Base-by-base conservation (phyloP, 2,113 vertebrate species). In the Tetrao urogallus region DNA sequence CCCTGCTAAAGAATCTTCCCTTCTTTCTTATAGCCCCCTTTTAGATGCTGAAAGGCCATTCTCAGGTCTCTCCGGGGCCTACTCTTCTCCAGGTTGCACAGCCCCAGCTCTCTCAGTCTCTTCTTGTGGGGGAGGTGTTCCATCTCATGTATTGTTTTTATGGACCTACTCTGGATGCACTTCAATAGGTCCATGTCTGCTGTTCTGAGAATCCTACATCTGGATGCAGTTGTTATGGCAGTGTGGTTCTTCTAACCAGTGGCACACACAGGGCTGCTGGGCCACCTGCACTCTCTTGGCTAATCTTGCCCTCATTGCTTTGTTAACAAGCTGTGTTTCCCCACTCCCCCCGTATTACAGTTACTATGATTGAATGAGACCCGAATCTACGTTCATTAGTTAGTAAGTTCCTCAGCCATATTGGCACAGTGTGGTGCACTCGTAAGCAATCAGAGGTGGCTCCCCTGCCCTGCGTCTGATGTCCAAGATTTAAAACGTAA, bases 401-500 rank as follows among this genome's bases (percentile, higher is more conserved):
- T 38, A 38, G 30, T 48, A 64, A 67, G 28, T 60, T 14, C 22
- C n/a, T 65, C 69, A 76, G 72, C 11, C 64, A 32, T 57, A 73
- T 11, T 83, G 10, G 15, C 1, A 4, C 21, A 65, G 13, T 1
- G 8, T 11, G 61, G 63, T 22, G 9, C 0, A 0, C 54, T 79
- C 32, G 85, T 63, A 73, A 83, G 6, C 42, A 34, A 42, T 30
- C 27, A 45, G 13, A 1, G 15, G 28, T 17, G 52, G 28, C 32
- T 8, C 14, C 27, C 52, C 52, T 28, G 13, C 54, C 54, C 28
- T 54, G 52, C 5, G 7, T 2, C 13, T 25, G 11, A 42, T 6
- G 7, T 45, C 12, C 24, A 66, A 22, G 28, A 57, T 82, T 84
- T 42, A 70, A 64, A 32, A 8, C 8, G 24, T 28, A 48, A 81